Evolutionary conservation across 2,888 invertebrate species (phyloP).

Genomic region (Drosophila mercatorum): DNA sequence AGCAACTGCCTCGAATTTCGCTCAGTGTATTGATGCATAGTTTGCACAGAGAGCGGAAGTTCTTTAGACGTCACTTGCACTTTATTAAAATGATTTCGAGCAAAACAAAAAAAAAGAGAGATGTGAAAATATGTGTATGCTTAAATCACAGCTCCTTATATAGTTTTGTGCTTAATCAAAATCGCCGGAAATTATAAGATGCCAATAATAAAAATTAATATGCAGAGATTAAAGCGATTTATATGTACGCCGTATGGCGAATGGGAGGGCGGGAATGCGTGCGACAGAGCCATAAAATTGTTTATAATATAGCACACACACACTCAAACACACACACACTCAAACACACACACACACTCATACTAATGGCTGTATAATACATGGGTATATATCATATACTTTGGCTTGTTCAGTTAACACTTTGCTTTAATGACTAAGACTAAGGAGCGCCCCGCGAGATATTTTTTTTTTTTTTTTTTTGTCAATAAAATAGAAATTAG

Average conservation of each 20-base stretch:
- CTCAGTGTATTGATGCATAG: slow-evolving; percentile 24
- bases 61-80: slow-evolving; percentile 55
- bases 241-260: slow-evolving; percentile 67
- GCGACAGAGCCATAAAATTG: slow-evolving; percentile 64
- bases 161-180: slow-evolving; percentile 57
- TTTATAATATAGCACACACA: slow-evolving; percentile 55
- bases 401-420: slow-evolving; percentile 62
- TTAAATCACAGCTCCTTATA: slow-evolving; percentile 56
- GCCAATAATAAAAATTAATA: slow-evolving; percentile 75
- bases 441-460: slow-evolving; percentile 70
- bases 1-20: not conserved
- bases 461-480: slow-evolving; percentile 40
- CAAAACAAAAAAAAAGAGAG: slow-evolving; percentile 5
- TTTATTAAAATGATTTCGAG: slow-evolving; percentile 36
- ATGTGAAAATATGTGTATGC: slow-evolving; percentile 9
- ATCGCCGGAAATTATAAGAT: slow-evolving; percentile 70
- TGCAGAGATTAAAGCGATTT: slow-evolving; percentile 78
- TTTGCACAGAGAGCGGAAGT: slow-evolving; percentile 46
- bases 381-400: slow-evolving; percentile 24
- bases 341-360: slow-evolving; percentile 11
- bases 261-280: slow-evolving; percentile 54
- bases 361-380: slow-evolving; percentile 28
- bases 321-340: slow-evolving; percentile 27
- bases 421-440: slow-evolving; percentile 77
- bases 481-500: slow-evolving; percentile 79